Conservation (phyloP, 2,113 vertebrate species). For the Mormoops blainvillei region DNA sequence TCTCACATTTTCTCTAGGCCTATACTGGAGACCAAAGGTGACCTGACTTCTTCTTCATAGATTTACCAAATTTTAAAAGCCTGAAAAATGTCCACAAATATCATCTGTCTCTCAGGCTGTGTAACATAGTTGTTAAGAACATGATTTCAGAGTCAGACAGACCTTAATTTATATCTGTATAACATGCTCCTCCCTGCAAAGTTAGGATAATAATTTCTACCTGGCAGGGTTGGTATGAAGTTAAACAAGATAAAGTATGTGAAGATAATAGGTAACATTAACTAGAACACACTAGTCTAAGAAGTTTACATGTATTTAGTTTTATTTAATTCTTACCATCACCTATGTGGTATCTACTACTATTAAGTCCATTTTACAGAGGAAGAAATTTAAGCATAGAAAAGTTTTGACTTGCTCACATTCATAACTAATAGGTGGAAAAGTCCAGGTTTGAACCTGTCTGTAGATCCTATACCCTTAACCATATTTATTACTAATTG, state of each 20-base stretch:
- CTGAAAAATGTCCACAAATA: not conserved
- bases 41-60: not conserved
- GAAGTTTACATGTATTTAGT: not conserved
- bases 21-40: not conserved
- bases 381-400: not conserved
- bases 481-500: not conserved
- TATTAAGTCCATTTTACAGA: constrained; percentile 8
- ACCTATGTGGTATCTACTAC: not conserved
- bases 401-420: not conserved
- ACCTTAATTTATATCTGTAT: not conserved
- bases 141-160: not conserved
- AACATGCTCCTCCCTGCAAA: not conserved
- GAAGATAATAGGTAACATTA: not conserved
- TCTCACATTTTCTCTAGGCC: not conserved
- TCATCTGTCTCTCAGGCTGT: not conserved
- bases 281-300: not conserved
- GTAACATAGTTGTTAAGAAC: not conserved
- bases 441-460: not conserved
- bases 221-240: not conserved
- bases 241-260: not conserved
- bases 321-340: not conserved
- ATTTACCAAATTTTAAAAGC: not conserved
- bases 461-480: not conserved
- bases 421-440: not conserved
- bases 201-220: not conserved